phyloP scores from a whole-genome alignment of 2,113 vertebrate species.

The Pterocles orientalis region DNA sequence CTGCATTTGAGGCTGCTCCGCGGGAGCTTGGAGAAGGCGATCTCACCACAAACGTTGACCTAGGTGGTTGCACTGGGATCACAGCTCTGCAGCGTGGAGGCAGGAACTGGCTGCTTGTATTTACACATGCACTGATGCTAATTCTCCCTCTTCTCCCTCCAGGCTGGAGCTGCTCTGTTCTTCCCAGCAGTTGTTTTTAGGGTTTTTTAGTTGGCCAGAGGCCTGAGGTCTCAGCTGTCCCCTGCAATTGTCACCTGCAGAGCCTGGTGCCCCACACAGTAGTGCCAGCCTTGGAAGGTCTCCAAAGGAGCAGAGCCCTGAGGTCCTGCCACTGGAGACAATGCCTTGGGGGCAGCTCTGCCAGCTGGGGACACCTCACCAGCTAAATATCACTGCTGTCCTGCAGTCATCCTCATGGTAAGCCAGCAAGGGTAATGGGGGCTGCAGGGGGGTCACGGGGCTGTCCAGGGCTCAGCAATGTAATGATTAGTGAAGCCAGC shows the following conservation, averaged over 20 bases:
- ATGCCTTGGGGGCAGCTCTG: no score
- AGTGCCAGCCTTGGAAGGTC: neutral
- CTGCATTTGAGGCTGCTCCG: rapidly evolving
- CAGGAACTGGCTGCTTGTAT: neutral
- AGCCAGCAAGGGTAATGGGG: no score
- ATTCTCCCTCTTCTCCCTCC: neutral
- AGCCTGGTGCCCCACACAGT: rapidly evolving
- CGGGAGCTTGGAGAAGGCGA: neutral
- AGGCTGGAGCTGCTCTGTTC: neutral
- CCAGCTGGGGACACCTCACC: neutral
- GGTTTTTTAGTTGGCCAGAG: neutral
- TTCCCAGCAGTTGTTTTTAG: neutral
- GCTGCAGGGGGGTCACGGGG: rapidly evolving
- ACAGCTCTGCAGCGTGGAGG: neutral
- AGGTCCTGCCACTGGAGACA: neutral
- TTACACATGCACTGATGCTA: neutral
- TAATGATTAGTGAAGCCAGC: neutral
- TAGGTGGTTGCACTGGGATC: neutral
- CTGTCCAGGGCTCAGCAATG: neutral
- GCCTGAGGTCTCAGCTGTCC: neutral
- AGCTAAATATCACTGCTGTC: neutral
- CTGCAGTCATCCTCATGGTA: rapidly evolving
- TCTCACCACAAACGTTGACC: neutral
- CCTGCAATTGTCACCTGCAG: neutral
- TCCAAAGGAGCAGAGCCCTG: neutral